A percentile compares a stretch with the other conserved stretches of the same genome.
These are phyloP conservation scores for Drosophila bocki DNA, from an alignment of 1,140 invertebrate genomes.

Conservation along the genomic window DNA sequence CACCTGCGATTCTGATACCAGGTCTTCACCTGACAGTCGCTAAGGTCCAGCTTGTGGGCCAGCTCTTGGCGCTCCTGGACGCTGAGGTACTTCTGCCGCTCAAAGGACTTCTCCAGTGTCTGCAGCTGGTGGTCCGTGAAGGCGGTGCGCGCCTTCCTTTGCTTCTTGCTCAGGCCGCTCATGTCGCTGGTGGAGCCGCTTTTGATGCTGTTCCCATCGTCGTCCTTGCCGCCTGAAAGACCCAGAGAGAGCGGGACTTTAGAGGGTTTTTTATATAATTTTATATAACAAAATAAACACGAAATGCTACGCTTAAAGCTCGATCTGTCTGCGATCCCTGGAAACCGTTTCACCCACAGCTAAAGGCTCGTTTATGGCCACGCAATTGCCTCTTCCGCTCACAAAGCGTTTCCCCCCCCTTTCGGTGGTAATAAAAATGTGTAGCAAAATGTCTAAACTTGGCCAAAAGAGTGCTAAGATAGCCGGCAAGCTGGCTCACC, in stretches of 20 bases:
- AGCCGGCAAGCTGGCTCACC: conserved; percentile 2
- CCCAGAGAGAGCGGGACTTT: neutral
- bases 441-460: conserved; percentile 64
- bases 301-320: neutral
- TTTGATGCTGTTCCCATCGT: conserved; percentile 84
- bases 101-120: conserved; percentile 98
- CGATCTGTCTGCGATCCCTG: conserved; percentile 3
- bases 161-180: conserved; percentile 93
- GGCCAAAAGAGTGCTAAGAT: conserved; percentile 30
- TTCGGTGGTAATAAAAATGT: conserved; percentile 53
- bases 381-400: conserved; percentile 54
- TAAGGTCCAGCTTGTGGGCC: conserved; percentile 97
- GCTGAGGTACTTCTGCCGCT: conserved; percentile 98
- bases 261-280: too few relatives aligned
- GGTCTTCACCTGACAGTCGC: conserved; percentile 99
- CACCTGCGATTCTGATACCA: conserved; percentile 99
- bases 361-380: conserved; percentile 52
- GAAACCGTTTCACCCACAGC: conserved; percentile 26
- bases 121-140: conserved; percentile 99
- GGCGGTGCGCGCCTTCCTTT: conserved; percentile 98
- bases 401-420: conserved; percentile 31
- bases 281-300: neutral
- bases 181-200: conserved; percentile 83
- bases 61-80: conserved; percentile 99
- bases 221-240: conserved; percentile 81